Conservation (phyloP, 2,888 invertebrate genomes). For the Pammene fasciana region DNA sequence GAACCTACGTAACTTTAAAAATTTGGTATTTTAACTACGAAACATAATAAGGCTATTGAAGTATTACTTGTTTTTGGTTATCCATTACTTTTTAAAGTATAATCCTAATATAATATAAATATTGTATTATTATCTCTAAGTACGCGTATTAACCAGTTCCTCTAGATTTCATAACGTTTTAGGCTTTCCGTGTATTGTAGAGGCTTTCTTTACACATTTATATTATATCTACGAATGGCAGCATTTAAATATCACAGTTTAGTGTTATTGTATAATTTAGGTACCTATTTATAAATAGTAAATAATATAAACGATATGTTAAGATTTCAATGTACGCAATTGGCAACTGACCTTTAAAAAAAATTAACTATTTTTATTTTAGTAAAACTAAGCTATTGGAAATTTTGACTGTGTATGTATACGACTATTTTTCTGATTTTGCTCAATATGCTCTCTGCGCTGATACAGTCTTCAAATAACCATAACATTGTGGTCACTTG, state of each 20-base stretch:
- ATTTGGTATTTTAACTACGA: background rate
- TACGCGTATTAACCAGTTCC: background rate
- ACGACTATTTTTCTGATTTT: slow-evolving; percentile 1
- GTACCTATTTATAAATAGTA: background rate
- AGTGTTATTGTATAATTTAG: background rate
- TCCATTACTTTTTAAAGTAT: background rate
- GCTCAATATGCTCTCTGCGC: background rate
- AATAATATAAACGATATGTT: background rate
- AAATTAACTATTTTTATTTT: background rate
- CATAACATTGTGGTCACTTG: background rate
- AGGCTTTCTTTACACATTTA: slow-evolving; percentile 10
- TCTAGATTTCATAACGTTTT: background rate
- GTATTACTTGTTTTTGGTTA: slow-evolving; percentile 30
- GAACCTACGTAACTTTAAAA: background rate
- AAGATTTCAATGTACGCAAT: too few species aligned
- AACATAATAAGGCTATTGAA: slow-evolving; percentile 32
- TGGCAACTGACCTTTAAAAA: too few species aligned
- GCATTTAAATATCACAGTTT: slow-evolving; percentile 1
- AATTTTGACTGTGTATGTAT: background rate
- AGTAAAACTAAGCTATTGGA: background rate
- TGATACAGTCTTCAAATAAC: background rate
- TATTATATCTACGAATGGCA: background rate
- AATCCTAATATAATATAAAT: background rate
- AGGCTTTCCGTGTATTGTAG: background rate
- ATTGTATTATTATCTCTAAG: background rate